Evolutionary conservation across 2,113 vertebrate genomes (phyloP).

Genomic region (Alaudala cheleensis): DNA sequence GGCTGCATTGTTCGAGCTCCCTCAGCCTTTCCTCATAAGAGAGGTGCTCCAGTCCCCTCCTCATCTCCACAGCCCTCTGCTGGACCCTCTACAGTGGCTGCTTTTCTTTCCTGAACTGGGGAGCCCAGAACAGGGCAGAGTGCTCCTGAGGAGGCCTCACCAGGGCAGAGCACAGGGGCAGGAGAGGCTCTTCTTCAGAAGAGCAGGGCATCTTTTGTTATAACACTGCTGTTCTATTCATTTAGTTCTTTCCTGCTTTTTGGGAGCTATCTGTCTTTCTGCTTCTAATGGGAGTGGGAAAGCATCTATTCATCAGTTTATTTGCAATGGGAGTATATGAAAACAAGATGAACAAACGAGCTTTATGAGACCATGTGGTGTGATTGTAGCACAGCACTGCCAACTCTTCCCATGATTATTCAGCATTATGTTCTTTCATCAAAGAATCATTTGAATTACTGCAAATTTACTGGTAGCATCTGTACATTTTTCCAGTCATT

Average conservation of each 20-base stretch:
- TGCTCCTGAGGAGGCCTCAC: fast-evolving
- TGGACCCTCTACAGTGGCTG: not conserved
- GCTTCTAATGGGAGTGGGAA: not conserved
- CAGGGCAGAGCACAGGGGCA: not conserved
- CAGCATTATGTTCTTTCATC: not conserved
- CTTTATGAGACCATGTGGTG: not conserved
- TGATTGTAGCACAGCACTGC: not conserved
- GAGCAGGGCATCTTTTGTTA: not conserved
- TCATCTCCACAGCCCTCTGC: not conserved
- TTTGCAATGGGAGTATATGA: not conserved
- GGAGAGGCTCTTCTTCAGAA: not conserved
- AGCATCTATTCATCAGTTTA: not conserved
- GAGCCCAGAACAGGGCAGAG: not conserved
- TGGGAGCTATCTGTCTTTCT: not conserved
- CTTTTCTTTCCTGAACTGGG: not conserved
- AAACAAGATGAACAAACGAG: not conserved
- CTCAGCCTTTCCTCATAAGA: not conserved
- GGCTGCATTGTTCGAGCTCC: not conserved
- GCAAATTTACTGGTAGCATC: not conserved
- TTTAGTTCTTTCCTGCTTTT: not conserved
- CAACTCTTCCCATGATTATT: not conserved
- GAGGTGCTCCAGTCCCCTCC: not conserved
- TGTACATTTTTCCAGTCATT: not conserved
- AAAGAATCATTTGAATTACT: not conserved
- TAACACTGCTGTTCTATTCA: not conserved